Evolutionary conservation across 2,888 invertebrate species (phyloP).

Genomic region (Ochropleura leucogaster): DNA sequence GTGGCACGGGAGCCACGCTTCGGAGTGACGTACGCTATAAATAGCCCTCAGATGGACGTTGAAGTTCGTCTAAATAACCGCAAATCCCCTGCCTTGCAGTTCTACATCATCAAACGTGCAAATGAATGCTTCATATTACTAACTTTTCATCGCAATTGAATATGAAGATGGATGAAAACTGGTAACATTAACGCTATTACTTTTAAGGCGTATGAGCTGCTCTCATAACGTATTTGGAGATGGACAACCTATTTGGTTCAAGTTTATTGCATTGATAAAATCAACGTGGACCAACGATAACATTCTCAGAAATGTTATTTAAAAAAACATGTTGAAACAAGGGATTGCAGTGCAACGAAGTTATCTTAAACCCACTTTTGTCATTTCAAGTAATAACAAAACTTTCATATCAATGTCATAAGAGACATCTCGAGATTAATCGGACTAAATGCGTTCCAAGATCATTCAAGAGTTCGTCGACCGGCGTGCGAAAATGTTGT

Average conservation of each 20-base stretch:
- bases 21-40: constrained; percentile 72
- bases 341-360: constrained; percentile 3
- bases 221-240: constrained; percentile 5
- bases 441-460: constrained; percentile 88
- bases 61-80: constrained; percentile 73
- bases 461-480: constrained; percentile 88
- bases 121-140: constrained; percentile 44
- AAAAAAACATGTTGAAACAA: constrained; percentile 1
- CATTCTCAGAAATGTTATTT: neutral
- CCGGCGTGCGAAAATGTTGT: constrained; percentile 91
- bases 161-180: constrained; percentile 20
- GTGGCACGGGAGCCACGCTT: constrained; percentile 76
- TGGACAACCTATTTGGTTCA: constrained; percentile 5
- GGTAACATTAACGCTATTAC: neutral
- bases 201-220: constrained; percentile 2
- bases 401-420: constrained; percentile 64
- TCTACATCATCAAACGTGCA: constrained; percentile 51
- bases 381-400: constrained; percentile 46
- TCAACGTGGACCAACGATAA: neutral
- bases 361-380: constrained; percentile 38
- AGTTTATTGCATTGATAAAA: constrained; percentile 12
- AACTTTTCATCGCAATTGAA: constrained; percentile 42
- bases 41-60: constrained; percentile 72
- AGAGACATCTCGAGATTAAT: constrained; percentile 85
- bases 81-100: constrained; percentile 71